phyloP scores from a whole-genome alignment of 1,140 invertebrate species.

The Pogonognathellus flavescens region DNA sequence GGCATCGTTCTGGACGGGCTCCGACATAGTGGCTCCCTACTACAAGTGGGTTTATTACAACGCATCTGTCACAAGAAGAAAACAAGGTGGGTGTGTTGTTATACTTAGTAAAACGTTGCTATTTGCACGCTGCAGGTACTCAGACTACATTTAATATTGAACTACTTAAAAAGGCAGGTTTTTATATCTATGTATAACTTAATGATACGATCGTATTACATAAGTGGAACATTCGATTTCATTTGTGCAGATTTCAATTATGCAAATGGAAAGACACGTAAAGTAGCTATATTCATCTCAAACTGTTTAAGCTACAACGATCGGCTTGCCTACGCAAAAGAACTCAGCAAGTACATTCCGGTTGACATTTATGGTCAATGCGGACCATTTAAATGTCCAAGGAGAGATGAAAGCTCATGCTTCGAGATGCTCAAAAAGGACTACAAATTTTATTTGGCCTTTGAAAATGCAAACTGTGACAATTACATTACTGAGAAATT shows the following conservation, averaged over 20 bases:
- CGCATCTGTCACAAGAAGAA: neutral
- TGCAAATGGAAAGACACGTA: conserved; percentile 70
- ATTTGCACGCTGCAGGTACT: too few relatives aligned
- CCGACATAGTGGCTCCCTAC: conserved; percentile 94
- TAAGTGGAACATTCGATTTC: conserved; percentile 32
- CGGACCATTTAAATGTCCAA: conserved; percentile 73
- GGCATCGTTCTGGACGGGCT: conserved; percentile 75
- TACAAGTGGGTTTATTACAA: conserved; percentile 89
- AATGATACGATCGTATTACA: conserved; percentile 71
- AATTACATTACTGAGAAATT: conserved; percentile 98
- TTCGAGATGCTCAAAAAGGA: conserved; percentile 86
- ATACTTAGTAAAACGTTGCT: neutral
- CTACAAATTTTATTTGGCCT: conserved; percentile 97
- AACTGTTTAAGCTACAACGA: conserved; percentile 74
- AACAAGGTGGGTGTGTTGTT: conserved; percentile 7
- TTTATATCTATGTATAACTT: neutral
- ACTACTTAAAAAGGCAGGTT: neutral
- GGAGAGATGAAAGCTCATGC: conserved; percentile 87
- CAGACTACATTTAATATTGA: too few relatives aligned
- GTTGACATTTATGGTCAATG: conserved; percentile 81
- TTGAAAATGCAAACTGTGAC: conserved; percentile 76
- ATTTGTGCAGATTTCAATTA: conserved; percentile 62
- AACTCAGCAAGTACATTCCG: conserved; percentile 73
- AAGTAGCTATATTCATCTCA: conserved; percentile 77
- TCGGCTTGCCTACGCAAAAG: conserved; percentile 73